Base-by-base conservation (phyloP, 2,888 invertebrate genomes). In the Belgica antarctica region DNA sequence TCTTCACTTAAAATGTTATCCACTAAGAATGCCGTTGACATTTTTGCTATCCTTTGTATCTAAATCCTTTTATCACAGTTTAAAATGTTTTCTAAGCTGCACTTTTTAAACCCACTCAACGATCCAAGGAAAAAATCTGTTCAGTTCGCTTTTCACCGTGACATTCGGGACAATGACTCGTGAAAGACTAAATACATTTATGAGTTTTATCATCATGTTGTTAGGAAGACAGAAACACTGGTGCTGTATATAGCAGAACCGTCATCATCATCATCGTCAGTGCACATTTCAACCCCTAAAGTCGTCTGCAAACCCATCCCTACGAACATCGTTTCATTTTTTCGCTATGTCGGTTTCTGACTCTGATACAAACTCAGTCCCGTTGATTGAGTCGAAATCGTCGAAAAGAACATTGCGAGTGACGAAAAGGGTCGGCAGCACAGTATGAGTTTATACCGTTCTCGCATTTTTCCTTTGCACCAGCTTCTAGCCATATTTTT, bases 1-100 rank as follows among this genome's bases (percentile, higher is more conserved):
- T 78, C 79, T 70, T 77, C 78, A 74, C 78, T 78, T 71, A 80
- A 74, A 73, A 78, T 75, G 72, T 78, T 79, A 74, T 80, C 79
- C 73, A 79, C 77, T 72, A 79, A 74, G 71, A 79, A 79, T 46
- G 79, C 78, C 71, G 79, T 78, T 75, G 79, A 79, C 79, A 79
- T 79, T 69, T 72, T 73, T 36, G 46, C n/a, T n/a, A n/a, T n/a
- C n/a, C 52, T 24, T 31, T 25, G 0, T 19, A 15, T 62, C 34
- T n/a, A 62, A 34, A 46, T 46, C 15, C 46, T 15, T 10, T n/a
- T 52, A 63, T 63, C 63, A 63, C 63, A 63, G 63, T 19, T 27
- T 27, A 15, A 65, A 65, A 25, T 46, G n/a, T n/a, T n/a, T n/a
- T n/a, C 19, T 34, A 10, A 57, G 27, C 22, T 47, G 24, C n/a